Base-by-base conservation (phyloP, 1,140 invertebrate species). In the Mamestra configurata region DNA sequence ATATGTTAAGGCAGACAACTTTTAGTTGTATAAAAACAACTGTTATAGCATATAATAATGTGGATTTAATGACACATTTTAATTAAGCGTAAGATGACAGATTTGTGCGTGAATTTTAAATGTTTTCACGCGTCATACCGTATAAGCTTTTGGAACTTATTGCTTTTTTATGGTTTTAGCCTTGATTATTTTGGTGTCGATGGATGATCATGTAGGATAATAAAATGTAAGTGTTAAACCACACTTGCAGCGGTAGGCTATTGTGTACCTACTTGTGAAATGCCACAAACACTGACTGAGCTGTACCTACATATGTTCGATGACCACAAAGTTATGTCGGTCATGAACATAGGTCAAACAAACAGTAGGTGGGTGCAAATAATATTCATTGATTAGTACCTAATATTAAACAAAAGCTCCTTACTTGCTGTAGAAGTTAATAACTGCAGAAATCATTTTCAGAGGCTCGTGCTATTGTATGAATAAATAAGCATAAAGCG, bases 1-100 rank as follows among this genome's bases (percentile, higher is more conserved):
- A 80, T 86, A 82, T 86, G 86, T 88, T 86, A 88, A 88, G 86
- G 86, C 46, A 84, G 83, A 83, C 86, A 88, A 83, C 86, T 85
- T 85, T 86, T 83, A 81, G 80, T 80, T 83, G 22, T 68, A 70
- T 70, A 77, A 77, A 77, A 66, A 77, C 61, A 77, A 61, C 40
- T 61, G 49, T 46, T 46, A 68, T 68, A 46, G 64, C n/a, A 27
- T 27, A 15, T 49, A 68, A 8, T 24, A 43, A 66, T 66, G 64
- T 68, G 11, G 37, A 13, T 46, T 15, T 68, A 68, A 68, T 46
- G 64, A 49, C 40, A 68, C 15, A 68, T 46, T 68, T 68, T 49
- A 68, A 68, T 68, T 46, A 49, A 43, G 20, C 13, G 18, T 72
- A 37, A 20, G 46, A 72, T 35, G 68, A 43, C 22, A 22, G 20